These are phyloP conservation scores for Lamproptera curius DNA, from an alignment of 2,888 invertebrate species.

Conservation along the genomic window DNA sequence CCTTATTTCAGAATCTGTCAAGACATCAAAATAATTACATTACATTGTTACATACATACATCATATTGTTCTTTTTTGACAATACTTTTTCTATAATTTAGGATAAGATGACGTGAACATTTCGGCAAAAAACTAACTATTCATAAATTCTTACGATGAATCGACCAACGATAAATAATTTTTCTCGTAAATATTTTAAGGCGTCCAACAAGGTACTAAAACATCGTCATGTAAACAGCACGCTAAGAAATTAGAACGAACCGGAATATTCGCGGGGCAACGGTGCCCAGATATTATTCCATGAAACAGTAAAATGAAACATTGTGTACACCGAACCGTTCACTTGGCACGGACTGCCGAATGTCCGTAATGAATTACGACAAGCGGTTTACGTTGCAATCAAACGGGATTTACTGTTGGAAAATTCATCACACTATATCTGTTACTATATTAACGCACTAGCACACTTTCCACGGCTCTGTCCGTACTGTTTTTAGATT, in stretches of 20 bases:
- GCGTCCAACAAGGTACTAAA: not conserved
- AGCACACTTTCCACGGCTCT: too few species aligned
- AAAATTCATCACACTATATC: conserved; percentile 10
- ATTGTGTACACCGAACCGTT: conserved; percentile 25
- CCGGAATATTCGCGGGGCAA: conserved; percentile 20
- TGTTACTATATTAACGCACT: conserved; percentile 9
- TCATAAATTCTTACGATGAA: too few species aligned
- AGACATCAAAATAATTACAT: too few species aligned
- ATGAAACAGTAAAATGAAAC: conserved; percentile 26
- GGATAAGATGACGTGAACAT: too few species aligned
- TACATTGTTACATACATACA: too few species aligned
- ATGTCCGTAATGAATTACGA: conserved; percentile 19
- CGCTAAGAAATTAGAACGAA: not conserved
- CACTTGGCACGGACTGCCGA: conserved; percentile 14
- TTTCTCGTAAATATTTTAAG: too few species aligned
- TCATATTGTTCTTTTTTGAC: too few species aligned
- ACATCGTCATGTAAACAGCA: not conserved
- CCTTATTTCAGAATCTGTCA: too few species aligned
- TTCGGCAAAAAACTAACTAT: too few species aligned
- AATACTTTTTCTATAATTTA: too few species aligned
- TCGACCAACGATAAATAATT: too few species aligned
- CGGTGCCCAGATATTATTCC: conserved; percentile 25
- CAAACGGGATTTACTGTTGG: conserved; percentile 13
- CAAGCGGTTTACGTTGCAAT: conserved; percentile 18
- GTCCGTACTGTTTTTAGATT: too few species aligned